phyloP scores from a whole-genome alignment of 1,140 invertebrate genomes.

The Tetramorium alpestre region DNA sequence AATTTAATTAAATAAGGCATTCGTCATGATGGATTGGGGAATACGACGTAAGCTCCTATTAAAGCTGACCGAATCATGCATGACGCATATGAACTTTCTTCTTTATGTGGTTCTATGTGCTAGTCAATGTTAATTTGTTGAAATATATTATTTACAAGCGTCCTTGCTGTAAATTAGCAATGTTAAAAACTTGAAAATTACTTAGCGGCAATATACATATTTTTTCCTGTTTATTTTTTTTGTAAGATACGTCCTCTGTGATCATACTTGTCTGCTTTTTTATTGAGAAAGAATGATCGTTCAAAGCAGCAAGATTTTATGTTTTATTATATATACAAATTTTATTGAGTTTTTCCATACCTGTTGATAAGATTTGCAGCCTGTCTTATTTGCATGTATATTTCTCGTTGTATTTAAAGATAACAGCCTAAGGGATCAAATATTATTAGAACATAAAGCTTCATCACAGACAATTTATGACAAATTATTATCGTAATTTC shows the following conservation, averaged over 20 bases:
- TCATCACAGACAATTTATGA: not conserved
- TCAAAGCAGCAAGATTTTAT: not conserved
- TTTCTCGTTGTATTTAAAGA: not conserved
- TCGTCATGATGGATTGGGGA: slow-evolving; percentile 91
- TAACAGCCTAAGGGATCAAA: not conserved
- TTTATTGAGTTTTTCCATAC: not conserved
- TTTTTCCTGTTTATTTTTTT: not conserved
- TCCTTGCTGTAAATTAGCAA: slow-evolving; percentile 6
- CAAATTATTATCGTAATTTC: not conserved
- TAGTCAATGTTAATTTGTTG: not conserved
- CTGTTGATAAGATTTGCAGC: not conserved
- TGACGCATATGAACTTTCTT: slow-evolving; percentile 30
- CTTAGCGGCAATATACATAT: not conserved
- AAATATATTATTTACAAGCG: not conserved
- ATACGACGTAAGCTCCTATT: slow-evolving; percentile 89
- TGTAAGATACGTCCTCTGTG: not conserved
- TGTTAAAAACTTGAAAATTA: slow-evolving; percentile 6
- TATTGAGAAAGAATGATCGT: not conserved
- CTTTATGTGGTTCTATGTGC: slow-evolving; percentile 26
- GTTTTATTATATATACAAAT: slow-evolving; percentile 4
- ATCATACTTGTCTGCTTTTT: slow-evolving; percentile 15
- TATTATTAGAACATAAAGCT: not conserved
- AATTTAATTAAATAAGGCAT: slow-evolving; percentile 35
- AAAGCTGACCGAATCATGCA: slow-evolving; percentile 44
- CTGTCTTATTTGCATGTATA: slow-evolving; percentile 45